Evolutionary conservation across 1,140 invertebrate species (phyloP), one percentile per base, ranked within the genome.

Genomic region (Habropoda laboriosa): DNA sequence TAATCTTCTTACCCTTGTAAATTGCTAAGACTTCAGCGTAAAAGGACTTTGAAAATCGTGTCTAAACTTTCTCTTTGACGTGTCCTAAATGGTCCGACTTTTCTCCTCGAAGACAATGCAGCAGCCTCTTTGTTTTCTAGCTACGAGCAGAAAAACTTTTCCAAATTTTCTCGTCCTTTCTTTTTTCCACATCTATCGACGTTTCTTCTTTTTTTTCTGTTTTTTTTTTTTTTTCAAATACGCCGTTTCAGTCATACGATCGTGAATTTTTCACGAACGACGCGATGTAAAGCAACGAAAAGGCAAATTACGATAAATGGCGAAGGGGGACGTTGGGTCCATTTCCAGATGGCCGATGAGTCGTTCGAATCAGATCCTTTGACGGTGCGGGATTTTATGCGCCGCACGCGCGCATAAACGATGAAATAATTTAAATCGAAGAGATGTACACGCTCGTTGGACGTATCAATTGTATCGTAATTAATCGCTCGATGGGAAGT

Each of bases 341-440:
- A 35, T 30, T 74, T 40, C 35, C 40, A 13, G 8, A 38, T 64
- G 7, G 5, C 16, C 16, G 5, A 21, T 27, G 6, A 10, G 10
- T n/a, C 18, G n/a, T 66, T 21, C 13, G 18, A 47, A 57, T 42
- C 27, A 45, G 6, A 27, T 58, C 30, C 30, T 55, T 57, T 67
- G 30, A 55, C 12, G 27, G 1, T 27, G 1, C 2, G 6, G 21
- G 30, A 13, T 70, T 70, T 70, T 40, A 55, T 55, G 4, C 8
- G 18, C 38, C 18, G n/a, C 8, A 4, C 21, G n/a, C 18, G 12
- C 27, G n/a, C 6, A 60, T 35, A 60, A 49, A 70, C 32, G 51
- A 60, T 21, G 32, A 70, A 70, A 77, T 70, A 57, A 77, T 70
- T 35, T 30, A 30, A 47, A 70, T 70, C 47, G 42, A 45, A 13